A percentile compares a stretch with the other conserved stretches of the same genome.
Conservation (phyloP, 2,113 vertebrate species). For the Phodopus roborovskii region DNA sequence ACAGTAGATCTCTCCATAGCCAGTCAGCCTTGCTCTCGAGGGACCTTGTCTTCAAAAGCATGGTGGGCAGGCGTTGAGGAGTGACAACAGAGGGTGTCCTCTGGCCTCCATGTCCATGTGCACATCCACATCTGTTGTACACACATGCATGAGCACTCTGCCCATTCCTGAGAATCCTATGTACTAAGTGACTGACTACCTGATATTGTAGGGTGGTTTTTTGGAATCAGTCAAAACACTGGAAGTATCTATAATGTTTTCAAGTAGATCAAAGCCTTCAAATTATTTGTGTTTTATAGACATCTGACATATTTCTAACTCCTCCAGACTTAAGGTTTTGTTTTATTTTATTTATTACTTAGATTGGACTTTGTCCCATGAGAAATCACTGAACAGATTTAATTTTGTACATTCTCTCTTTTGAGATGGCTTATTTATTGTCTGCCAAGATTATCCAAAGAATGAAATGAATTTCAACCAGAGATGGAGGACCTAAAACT, state of each 20-base stretch:
- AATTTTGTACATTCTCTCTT: slow-evolving; percentile 72
- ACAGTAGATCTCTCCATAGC: not conserved
- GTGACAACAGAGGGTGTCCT: not conserved
- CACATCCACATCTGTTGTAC: not conserved
- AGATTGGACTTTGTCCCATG: slow-evolving; percentile 59
- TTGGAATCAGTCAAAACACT: slow-evolving; percentile 13
- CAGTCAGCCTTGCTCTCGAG: not conserved
- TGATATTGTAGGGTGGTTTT: not conserved
- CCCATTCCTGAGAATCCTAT: not conserved
- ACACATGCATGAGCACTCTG: not conserved
- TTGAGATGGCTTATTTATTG: slow-evolving; percentile 61
- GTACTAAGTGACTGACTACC: not conserved
- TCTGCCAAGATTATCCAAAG: slow-evolving; percentile 69
- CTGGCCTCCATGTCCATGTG: too few relatives aligned
- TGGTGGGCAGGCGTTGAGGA: not conserved
- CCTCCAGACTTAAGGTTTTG: slow-evolving; percentile 13
- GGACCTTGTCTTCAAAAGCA: not conserved
- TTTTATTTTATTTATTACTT: slow-evolving; percentile 57
- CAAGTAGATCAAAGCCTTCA: not conserved
- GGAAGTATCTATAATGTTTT: slow-evolving; percentile 40
- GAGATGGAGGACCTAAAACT: slow-evolving; percentile 33
- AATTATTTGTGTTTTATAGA: slow-evolving; percentile 39
- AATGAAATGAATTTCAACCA: slow-evolving; percentile 67
- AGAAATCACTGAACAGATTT: slow-evolving; percentile 73
- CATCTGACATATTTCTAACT: slow-evolving; percentile 1